Evolutionary conservation across 2,113 vertebrate species (phyloP), one percentile per base, ranked within the genome.

Genomic region (Ceuthmochares aereus): DNA sequence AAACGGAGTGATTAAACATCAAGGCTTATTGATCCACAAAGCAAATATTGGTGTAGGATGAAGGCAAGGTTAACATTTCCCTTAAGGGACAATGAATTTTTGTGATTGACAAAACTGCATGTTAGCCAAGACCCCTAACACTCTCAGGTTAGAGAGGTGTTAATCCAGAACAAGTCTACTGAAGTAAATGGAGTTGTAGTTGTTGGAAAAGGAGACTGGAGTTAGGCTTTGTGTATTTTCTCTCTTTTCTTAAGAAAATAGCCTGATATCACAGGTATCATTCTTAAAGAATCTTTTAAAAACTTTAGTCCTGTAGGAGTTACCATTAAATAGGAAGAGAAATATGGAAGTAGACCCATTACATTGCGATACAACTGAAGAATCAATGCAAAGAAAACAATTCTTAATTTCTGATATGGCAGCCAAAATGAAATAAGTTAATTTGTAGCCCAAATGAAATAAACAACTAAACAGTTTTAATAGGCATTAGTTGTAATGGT

Each of bases 61-160:
- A 91, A 96, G 62, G 7, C 12, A 74, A 83, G 29, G 51, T 87
- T 93, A 95, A 73, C 83, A 85, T 93, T 94, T 94, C 36, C 59
- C 42, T 58, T 67, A 83, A 91, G 16, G 18, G 14, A 91, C 45
- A 90, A 88, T 36, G 51, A 80, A 83, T 85, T 85, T 76, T 96
- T 18, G 11, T 80, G 63, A 58, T 10, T 7, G 2, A 91, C 32
- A 89, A 74, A 85, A 73, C 37, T 55, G 84, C 14, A 72, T 14
- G 8, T 79, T 56, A 93, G 15, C 4, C 70, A 82, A 84, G 49
- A 9, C 15, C 17, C 55, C 49, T 68, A 67, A 36, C 5, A 42
- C 7, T 15, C 19, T 60, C 25, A 75, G 18, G 12, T 21, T 54
- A 73, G 13, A 42, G 17, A 32, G 20, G 5, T 45, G 26, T 37